A percentile compares a stretch with the other conserved stretches of the same genome.
Conservation (phyloP, 2,797 vertebrate genomes). For the Lagodon rhomboides region DNA sequence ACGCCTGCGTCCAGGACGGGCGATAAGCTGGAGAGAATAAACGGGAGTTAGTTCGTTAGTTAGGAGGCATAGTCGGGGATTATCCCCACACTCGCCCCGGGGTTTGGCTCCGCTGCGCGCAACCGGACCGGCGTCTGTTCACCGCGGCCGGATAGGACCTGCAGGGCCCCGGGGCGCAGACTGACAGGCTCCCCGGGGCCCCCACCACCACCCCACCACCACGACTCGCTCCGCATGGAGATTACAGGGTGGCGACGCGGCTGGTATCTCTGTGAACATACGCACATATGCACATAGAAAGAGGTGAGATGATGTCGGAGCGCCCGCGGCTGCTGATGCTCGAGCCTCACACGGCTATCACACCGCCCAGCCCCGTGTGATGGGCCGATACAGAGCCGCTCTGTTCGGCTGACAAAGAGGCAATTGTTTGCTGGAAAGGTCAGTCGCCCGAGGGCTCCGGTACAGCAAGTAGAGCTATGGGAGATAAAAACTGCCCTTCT, state of each 20-base stretch:
- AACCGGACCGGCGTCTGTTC: slow-evolving; percentile 78
- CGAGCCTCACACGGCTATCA: slow-evolving; percentile 75
- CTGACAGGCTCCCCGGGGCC: slow-evolving; percentile 73
- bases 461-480: slow-evolving; percentile 42
- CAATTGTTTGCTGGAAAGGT: slow-evolving; percentile 74
- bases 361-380: slow-evolving; percentile 72
- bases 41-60: slow-evolving; percentile 53
- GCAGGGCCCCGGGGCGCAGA: slow-evolving; percentile 76
- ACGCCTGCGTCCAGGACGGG: slow-evolving; percentile 66
- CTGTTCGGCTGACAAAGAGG: slow-evolving; percentile 77
- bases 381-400: slow-evolving; percentile 77
- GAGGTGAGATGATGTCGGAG: slow-evolving; percentile 59
- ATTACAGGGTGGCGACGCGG: slow-evolving; percentile 76
- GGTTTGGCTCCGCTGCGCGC: slow-evolving; percentile 74
- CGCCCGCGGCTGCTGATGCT: slow-evolving; percentile 72
- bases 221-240: slow-evolving; percentile 68
- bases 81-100: slow-evolving; percentile 77
- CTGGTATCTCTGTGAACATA: slow-evolving; percentile 80
- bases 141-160: slow-evolving; percentile 67
- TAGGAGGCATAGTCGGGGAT: slow-evolving; percentile 75
- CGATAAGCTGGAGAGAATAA: slow-evolving; percentile 72
- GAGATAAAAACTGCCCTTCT: slow-evolving; percentile 43
- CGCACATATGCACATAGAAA: slow-evolving; percentile 31
- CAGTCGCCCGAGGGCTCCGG: slow-evolving; percentile 44
- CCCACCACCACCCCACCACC: slow-evolving; percentile 14